phyloP scores from a whole-genome alignment of 1,140 invertebrate genomes.

The Wiebesia pumilae region DNA sequence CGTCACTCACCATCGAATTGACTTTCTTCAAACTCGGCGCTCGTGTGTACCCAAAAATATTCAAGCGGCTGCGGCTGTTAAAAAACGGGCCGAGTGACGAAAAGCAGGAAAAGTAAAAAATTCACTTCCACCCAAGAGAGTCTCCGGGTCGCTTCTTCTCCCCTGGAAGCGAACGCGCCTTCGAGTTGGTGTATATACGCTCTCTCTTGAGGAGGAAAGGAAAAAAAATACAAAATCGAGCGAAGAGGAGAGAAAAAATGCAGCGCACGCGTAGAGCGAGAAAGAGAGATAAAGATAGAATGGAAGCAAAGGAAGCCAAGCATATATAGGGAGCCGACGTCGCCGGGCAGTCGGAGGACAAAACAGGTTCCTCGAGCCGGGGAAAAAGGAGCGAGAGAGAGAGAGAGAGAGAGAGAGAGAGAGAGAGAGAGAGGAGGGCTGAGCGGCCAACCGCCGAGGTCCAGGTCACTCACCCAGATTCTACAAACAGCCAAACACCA shows the following conservation, averaged over 20 bases:
- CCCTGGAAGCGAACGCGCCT: neutral
- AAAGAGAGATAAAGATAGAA: slow-evolving; percentile 48
- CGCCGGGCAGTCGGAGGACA: slow-evolving; percentile 40
- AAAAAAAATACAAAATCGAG: slow-evolving; percentile 13
- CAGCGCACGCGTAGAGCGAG: slow-evolving; percentile 36
- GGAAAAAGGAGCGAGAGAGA: slow-evolving; percentile 30
- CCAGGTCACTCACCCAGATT: slow-evolving; percentile 73
- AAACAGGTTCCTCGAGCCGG: slow-evolving; percentile 57
- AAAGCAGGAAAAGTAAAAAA: slow-evolving; percentile 32
- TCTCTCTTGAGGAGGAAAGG: neutral
- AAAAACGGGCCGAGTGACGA: neutral
- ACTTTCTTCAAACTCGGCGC: neutral
- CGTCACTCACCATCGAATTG: neutral
- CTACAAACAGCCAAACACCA: slow-evolving; percentile 69
- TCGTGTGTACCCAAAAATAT: neutral
- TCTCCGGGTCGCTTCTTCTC: neutral
- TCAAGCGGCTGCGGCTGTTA: neutral
- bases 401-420: slow-evolving; percentile 41
- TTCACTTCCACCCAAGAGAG: slow-evolving; percentile 36
- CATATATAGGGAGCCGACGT: slow-evolving; percentile 13
- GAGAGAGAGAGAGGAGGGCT: slow-evolving; percentile 47
- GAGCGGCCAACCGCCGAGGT: slow-evolving; percentile 58
- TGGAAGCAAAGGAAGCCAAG: slow-evolving; percentile 7
- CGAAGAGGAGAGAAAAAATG: slow-evolving; percentile 22
- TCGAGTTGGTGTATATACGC: neutral